Evolutionary conservation across 2,888 invertebrate genomes (phyloP).

Genomic region (Odontocolon sp.): DNA sequence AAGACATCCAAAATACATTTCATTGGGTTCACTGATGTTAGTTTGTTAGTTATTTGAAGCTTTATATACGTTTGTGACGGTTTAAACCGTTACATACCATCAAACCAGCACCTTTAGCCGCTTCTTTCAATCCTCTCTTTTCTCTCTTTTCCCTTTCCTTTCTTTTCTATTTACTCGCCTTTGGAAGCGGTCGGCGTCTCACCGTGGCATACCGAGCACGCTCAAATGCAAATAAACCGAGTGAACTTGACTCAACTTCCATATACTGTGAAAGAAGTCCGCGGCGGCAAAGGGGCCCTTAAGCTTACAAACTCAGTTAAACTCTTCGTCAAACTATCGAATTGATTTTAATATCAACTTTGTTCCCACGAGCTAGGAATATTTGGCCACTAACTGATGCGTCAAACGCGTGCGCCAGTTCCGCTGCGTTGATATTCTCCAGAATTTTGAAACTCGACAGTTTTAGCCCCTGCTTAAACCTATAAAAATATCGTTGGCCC

Average conservation of each 20-base stretch:
- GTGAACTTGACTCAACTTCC: slow-evolving; percentile 77
- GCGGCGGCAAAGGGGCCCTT: slow-evolving; percentile 59
- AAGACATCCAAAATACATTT: too few species aligned
- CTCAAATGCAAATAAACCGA: slow-evolving; percentile 75
- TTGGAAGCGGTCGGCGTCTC: slow-evolving; percentile 41
- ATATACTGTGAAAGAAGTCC: slow-evolving; percentile 70
- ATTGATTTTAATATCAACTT: slow-evolving; percentile 80
- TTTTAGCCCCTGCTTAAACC: too few species aligned
- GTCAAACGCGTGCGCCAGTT: slow-evolving; percentile 6
- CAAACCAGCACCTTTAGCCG: slow-evolving; percentile 1
- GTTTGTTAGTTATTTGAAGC: slow-evolving; percentile 33
- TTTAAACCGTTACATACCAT: background rate
- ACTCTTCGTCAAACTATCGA: slow-evolving; percentile 75
- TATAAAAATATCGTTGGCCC: too few species aligned
- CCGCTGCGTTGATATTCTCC: too few species aligned
- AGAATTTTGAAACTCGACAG: too few species aligned
- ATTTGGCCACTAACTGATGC: slow-evolving; percentile 53
- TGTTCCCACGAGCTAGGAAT: slow-evolving; percentile 70
- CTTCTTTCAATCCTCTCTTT: slow-evolving; percentile 56
- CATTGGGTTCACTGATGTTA: slow-evolving; percentile 27
- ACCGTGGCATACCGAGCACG: slow-evolving; percentile 49
- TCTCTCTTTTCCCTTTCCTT: slow-evolving; percentile 23
- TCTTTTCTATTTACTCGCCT: slow-evolving; percentile 55
- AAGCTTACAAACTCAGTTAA: slow-evolving; percentile 76
- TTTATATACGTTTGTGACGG: slow-evolving; percentile 16